A percentile compares a stretch with the other conserved stretches of the same genome.
phyloP scores from a whole-genome alignment of 2,797 vertebrate species.

The Lutra lutra region DNA sequence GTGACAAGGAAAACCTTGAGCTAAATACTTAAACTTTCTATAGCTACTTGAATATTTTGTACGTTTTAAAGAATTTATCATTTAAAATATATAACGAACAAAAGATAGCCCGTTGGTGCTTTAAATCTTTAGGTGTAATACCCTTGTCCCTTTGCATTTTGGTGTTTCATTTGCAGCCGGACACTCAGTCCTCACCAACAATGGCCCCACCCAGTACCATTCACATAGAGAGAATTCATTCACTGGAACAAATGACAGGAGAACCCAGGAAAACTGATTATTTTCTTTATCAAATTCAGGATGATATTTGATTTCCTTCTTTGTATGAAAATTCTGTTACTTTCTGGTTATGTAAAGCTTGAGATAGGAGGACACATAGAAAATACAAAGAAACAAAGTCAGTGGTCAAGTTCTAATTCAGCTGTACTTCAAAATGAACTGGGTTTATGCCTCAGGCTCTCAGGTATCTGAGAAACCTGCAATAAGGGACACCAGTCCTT shows the following conservation, averaged over 20 bases:
- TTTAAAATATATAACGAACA: conserved; percentile 10
- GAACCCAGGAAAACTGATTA: not conserved
- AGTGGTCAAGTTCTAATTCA: not conserved
- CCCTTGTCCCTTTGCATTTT: not conserved
- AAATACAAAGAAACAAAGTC: conserved; percentile 9
- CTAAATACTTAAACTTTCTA: conserved; percentile 18
- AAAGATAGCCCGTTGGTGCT: not conserved
- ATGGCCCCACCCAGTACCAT: not conserved
- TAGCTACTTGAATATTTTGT: not conserved
- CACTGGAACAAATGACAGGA: not conserved
- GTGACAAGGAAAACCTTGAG: not conserved
- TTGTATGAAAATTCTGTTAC: not conserved
- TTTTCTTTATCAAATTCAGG: not conserved
- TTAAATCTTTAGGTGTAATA: not conserved
- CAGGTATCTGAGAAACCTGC: not conserved
- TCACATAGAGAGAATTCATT: not conserved
- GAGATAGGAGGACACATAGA: not conserved
- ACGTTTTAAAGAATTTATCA: conserved; percentile 45
- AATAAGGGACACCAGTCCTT: not conserved
- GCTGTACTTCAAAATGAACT: not conserved
- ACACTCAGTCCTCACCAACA: not conserved
- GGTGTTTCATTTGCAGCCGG: not conserved
- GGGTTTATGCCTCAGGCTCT: not conserved
- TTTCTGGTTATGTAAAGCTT: not conserved
- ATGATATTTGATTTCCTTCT: not conserved